Evolutionary conservation across 2,888 invertebrate genomes (phyloP), one percentile per base, ranked within the genome.

Genomic region (Spodoptera littoralis): DNA sequence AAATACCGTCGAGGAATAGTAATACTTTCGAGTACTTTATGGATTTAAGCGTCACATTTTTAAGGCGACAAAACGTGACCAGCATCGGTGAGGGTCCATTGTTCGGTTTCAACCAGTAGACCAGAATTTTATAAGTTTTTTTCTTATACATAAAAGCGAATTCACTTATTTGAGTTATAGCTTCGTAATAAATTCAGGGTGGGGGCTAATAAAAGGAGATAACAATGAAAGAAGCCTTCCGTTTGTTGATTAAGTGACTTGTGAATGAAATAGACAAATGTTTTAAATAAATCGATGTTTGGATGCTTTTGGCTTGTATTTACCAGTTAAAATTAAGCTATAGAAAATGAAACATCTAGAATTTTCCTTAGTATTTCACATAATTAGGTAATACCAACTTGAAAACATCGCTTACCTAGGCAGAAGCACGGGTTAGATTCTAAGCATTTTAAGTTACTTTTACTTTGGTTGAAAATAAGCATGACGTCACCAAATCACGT

Each of bases 11-110:
- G 81, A 88, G 86, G 90, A 92, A 92, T 91, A 91, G 91, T 90
- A 92, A 92, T 91, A 90, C 90, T 90, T 89, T 84, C 83, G 82
- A 89, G 90, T 92, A 91, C 91, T 93, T 91, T 92, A 92, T 93
- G 87, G 92, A 92, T 92, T 93, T 92, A 91, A 92, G 88, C 89
- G 90, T 82, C 88, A 91, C 90, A 92, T 92, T 93, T 93, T 93
- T 92, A 93, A 93, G 93, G 91, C 90, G 91, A 90, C 88, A 85
- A 85, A 83, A 93, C 93, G 94, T 94, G 94, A 90, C 88, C 85
- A 64, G 93, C 88, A 88, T 93, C 77, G 80, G 75, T 66, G 83
- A 88, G 80, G 70, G 80, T 47, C 87, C 92, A 92, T 93, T 94
- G 92, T 93, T 92, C 90, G 87, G 86, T 88, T 90, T 85, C 86